Base-by-base conservation (phyloP, 2,797 vertebrate genomes). In the Dromococcyx pavoninus region DNA sequence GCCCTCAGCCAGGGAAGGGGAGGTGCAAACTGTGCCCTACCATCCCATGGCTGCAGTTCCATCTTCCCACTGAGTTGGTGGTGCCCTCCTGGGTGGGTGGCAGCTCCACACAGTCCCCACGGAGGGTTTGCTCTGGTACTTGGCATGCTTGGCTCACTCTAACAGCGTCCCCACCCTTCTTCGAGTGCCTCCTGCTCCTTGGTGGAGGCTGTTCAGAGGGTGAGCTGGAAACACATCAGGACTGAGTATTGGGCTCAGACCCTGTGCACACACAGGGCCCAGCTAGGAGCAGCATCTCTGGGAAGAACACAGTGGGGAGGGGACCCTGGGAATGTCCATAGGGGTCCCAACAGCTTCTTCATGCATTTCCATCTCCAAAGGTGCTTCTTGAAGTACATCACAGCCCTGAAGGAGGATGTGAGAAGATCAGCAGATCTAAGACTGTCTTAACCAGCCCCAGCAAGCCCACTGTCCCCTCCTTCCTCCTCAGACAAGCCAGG, bases 231-330 rank as follows among this genome's bases (percentile, higher is more conserved):
- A 46, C 1, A 5, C 9, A 5, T 32, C 17, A 46, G 67, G 58
- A 50, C 33, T 53, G 65, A 44, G 15, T 17, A 17, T 17, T 18
- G 17, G 44, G 44, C 56, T 80, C n/a, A n/a, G 74, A 53, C 19
- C 17, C 46, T 44, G 25, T 1, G 3, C 9, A 9, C 18, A 17
- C 18, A 9, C 0, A 1, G 53, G 21, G 4, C 28, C 12, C 64
- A 46, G 32, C 28, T 46, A 21, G 56, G 23, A 93, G 11, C 39
- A 66, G 22, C 2, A 3, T 74, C 37, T 33, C 12, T 0, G 0
- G 53, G 50, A 57, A 87, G 27, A 22, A 66, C 3, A 0, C 0
- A 8, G 27, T 50, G 61, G 41, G 61, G 37, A 75, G 70, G 48
- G 22, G 46, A 18, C 9, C 39, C n/a, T 53, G 35, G 22, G 39